Base-by-base conservation (phyloP, 1,140 invertebrate genomes). In the Lordiphosa stackelbergi region DNA sequence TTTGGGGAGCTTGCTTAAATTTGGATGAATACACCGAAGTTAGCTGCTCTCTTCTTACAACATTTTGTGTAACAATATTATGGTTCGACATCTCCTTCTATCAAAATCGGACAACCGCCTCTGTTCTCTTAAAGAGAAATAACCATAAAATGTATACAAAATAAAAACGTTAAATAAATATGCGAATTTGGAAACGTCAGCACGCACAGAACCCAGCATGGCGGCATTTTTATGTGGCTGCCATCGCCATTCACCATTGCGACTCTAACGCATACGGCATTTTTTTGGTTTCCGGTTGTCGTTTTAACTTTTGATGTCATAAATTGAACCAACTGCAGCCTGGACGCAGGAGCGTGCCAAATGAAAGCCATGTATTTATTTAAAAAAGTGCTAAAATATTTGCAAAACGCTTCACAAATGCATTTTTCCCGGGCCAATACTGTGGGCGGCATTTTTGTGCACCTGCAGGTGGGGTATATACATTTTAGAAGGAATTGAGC, bases 301-400 rank as follows among this genome's bases (percentile, higher is more conserved):
- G 73, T 78, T 78, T 63, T 53, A 77, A 81, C 73, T 68, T 83
- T 58, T 72, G 65, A 64, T 63, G 61, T 55, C 69, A 83, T 83
- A 83, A 83, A 83, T 83, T 83, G 47, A 81, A 57, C 56, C 69
- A 60, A 72, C 68, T 72, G 77, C 41, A 47, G 58, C 48, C 54
- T 41, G 54, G 22, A 40, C 11, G 5, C 28, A 40, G 22, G 49
- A 46, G 53, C 47, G 51, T 54, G 43, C 31, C 51, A 42, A 45
- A 28, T 53, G 37, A 38, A 37, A 38, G 57, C 49, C 49, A 60
- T 62, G 65, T 81, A 81, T 81, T 81, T 81, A 81, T 77, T 63
- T 57, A 1, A 31, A 72, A 77, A 62, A 66, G 73, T 65, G 69
- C 54, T 59, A 62, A 83, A 77, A 83, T 81, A 77, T 81, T 83